Percentiles rank a stretch among this genome's conserved stretches.
These are phyloP conservation scores for Nipponia nippon DNA, from an alignment of 2,113 vertebrate genomes.

Conservation along the genomic window DNA sequence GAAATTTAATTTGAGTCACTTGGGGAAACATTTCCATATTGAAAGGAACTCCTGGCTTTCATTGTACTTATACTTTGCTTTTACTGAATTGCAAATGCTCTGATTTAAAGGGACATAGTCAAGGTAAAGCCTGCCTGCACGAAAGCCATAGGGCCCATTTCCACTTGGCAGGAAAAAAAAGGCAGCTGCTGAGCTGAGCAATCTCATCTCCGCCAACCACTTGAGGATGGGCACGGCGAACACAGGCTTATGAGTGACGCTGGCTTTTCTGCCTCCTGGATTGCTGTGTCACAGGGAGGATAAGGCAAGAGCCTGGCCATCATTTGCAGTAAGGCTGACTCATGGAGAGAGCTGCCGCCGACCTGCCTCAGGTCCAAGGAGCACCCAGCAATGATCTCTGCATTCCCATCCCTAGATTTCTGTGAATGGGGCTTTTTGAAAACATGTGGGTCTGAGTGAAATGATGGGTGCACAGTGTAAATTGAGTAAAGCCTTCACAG, in stretches of 20 bases:
- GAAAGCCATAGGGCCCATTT: neutral
- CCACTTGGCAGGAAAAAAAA: neutral
- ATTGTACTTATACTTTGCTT: neutral
- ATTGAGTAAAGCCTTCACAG: neutral
- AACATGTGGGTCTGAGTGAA: neutral
- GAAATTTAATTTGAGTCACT: conserved; percentile 41
- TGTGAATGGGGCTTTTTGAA: neutral
- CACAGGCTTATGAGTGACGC: neutral
- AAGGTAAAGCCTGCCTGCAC: neutral
- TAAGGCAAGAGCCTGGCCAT: neutral
- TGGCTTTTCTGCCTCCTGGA: neutral
- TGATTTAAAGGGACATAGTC: conserved; percentile 23
- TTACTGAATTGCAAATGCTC: neutral
- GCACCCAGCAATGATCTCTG: neutral
- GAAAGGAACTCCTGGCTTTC: conserved; percentile 30
- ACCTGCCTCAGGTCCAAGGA: neutral
- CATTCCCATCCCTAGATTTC: neutral
- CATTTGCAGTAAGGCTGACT: neutral
- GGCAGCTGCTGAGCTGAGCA: neutral
- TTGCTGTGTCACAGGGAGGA: neutral
- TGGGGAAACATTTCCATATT: neutral
- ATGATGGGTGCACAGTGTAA: neutral
- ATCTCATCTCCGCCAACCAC: neutral
- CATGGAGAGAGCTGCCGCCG: rapidly evolving
- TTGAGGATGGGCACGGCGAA: neutral